phyloP scores from a whole-genome alignment of 2,888 invertebrate genomes.

The Oxytorus armatus region DNA sequence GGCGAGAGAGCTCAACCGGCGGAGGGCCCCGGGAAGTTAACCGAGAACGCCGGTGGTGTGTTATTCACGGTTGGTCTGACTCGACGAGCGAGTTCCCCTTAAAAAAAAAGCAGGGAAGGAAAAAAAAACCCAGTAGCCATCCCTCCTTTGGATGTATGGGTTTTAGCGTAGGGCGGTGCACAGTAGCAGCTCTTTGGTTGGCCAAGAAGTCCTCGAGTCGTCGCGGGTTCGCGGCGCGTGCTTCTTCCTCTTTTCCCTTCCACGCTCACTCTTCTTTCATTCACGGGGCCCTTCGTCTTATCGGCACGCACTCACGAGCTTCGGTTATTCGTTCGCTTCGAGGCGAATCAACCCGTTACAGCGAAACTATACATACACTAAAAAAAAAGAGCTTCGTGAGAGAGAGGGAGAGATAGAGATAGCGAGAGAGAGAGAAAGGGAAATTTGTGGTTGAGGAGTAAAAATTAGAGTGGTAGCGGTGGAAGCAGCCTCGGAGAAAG shows the following conservation, averaged over 20 bases:
- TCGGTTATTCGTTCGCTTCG: conserved; percentile 36
- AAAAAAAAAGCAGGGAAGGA: conserved; percentile 49
- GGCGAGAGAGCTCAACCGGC: conserved; percentile 54
- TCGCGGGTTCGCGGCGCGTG: conserved; percentile 69
- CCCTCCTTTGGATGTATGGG: conserved; percentile 67
- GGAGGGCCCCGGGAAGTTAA: conserved; percentile 63
- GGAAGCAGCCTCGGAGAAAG: conserved; percentile 36
- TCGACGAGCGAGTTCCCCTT: conserved; percentile 65
- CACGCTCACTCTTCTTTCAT: conserved; percentile 64
- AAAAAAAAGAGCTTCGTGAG: no score
- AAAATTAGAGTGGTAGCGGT: conserved; percentile 46
- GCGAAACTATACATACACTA: conserved; percentile 2
- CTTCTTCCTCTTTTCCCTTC: conserved; percentile 37
- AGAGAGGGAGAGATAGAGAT: conserved; percentile 2
- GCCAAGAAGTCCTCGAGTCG: conserved; percentile 76
- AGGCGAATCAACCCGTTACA: conserved; percentile 46
- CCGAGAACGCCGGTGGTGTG: conserved; percentile 62
- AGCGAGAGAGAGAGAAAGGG: conserved; percentile 49
- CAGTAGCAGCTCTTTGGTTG: conserved; percentile 83
- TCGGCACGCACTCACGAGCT: conserved; percentile 55
- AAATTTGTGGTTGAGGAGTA: conserved; percentile 51
- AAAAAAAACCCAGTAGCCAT: conserved; percentile 81
- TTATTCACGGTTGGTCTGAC: conserved; percentile 67
- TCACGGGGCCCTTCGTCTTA: conserved; percentile 47
- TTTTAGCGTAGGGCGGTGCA: conserved; percentile 83